phyloP scores from a whole-genome alignment of 2,888 invertebrate species.

The Drosophila eohydei region DNA sequence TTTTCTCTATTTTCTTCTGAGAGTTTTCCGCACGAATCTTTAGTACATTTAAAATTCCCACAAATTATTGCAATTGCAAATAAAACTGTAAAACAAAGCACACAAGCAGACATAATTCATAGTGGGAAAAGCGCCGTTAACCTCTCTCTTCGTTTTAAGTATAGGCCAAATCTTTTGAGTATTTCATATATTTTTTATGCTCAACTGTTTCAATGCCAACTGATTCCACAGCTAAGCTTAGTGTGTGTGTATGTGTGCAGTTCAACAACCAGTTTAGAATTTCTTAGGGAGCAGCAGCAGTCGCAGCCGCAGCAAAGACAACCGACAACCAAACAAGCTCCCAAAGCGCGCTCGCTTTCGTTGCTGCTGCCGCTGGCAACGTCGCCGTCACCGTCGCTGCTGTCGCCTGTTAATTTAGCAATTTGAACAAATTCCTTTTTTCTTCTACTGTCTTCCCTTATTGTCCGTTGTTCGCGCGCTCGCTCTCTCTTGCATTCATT shows the following conservation, averaged over 20 bases:
- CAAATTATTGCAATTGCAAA: slow-evolving; percentile 10
- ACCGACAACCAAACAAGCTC: slow-evolving; percentile 61
- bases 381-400: neutral
- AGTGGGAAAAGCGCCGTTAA: slow-evolving; percentile 53
- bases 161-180: slow-evolving; percentile 27
- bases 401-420: slow-evolving; percentile 70
- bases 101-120: slow-evolving; percentile 40
- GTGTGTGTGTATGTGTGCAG: slow-evolving; percentile 35
- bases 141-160: slow-evolving; percentile 3
- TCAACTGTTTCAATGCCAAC: slow-evolving; percentile 54
- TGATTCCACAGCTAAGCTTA: slow-evolving; percentile 41
- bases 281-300: slow-evolving; percentile 55
- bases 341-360: slow-evolving; percentile 73
- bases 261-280: slow-evolving; percentile 79
- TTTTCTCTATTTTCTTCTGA: slow-evolving; percentile 13
- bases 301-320: slow-evolving; percentile 15
- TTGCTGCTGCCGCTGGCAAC: slow-evolving; percentile 46
- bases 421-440: slow-evolving; percentile 65
- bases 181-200: slow-evolving; percentile 38
- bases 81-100: slow-evolving; percentile 16
- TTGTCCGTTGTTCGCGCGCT: slow-evolving; percentile 21
- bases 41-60: slow-evolving; percentile 31
- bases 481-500: slow-evolving; percentile 54
- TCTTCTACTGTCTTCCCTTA: slow-evolving; percentile 32
- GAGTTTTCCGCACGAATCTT: neutral